These are phyloP conservation scores for Clivina fossor DNA, from an alignment of 2,888 invertebrate genomes.

Conservation along the genomic window DNA sequence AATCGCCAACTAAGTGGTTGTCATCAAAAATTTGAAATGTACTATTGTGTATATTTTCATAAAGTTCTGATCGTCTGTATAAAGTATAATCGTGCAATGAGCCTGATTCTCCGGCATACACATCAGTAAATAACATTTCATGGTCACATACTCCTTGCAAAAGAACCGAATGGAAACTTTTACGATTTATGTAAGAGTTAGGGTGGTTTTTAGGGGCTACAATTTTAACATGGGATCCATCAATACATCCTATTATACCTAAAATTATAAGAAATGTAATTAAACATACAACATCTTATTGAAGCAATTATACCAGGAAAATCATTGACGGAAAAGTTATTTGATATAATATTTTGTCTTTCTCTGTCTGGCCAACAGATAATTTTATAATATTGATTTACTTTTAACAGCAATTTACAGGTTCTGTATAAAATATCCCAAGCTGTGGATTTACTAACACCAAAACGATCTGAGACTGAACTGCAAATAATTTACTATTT, in stretches of 20 bases:
- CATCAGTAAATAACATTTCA: slow-evolving; percentile 36
- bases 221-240: slow-evolving; percentile 29
- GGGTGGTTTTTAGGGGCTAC: slow-evolving; percentile 10
- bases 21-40: slow-evolving; percentile 25
- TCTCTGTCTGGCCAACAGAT: slow-evolving; percentile 4
- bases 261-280: not conserved
- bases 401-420: slow-evolving; percentile 8
- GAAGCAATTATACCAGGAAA: slow-evolving; percentile 4
- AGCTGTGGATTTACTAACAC: slow-evolving; percentile 2
- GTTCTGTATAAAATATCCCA: slow-evolving; percentile 15
- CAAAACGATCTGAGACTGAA: slow-evolving; percentile 9
- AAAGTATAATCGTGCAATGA: slow-evolving; percentile 37
- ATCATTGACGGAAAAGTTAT: not conserved
- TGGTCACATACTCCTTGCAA: slow-evolving; percentile 37
- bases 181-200: slow-evolving; percentile 23
- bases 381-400: slow-evolving; percentile 11
- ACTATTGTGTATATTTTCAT: slow-evolving; percentile 25
- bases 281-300: not conserved
- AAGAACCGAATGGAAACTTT: slow-evolving; percentile 26
- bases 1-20: slow-evolving; percentile 28
- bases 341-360: not conserved
- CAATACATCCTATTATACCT: slow-evolving; percentile 24
- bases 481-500: no score
- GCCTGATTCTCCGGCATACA: slow-evolving; percentile 38
- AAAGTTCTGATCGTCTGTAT: slow-evolving; percentile 37